Percentiles rank a stretch among this genome's conserved stretches.
These are phyloP conservation scores for Marronus borbonicus DNA, from an alignment of 2,888 invertebrate genomes.

Conservation along the genomic window DNA sequence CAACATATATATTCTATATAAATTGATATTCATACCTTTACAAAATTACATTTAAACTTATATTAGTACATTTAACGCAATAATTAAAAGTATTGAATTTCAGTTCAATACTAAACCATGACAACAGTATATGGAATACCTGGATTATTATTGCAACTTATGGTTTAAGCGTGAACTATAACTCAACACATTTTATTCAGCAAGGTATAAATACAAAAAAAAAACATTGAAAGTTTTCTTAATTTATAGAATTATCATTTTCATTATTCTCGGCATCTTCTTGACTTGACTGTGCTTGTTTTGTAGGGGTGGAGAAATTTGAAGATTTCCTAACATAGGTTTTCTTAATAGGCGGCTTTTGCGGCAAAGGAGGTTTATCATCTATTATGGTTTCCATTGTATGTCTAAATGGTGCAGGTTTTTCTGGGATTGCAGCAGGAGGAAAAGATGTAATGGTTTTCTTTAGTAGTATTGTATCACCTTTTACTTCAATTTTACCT, in stretches of 20 bases:
- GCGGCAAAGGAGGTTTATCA: constrained; percentile 48
- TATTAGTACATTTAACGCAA: background rate
- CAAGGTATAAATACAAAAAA: background rate
- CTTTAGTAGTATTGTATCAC: constrained; percentile 61
- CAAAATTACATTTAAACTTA: no score
- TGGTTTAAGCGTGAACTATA: background rate
- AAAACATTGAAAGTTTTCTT: background rate
- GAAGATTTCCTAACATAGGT: constrained; percentile 57
- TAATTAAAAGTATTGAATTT: background rate
- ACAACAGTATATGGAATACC: no score
- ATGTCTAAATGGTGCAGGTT: constrained; percentile 43
- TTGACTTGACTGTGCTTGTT: background rate
- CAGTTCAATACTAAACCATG: no score
- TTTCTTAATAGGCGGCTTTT: constrained; percentile 55
- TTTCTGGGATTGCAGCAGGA: background rate
- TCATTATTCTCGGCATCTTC: constrained; percentile 32
- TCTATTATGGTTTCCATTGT: constrained; percentile 55
- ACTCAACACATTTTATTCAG: background rate
- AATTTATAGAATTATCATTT: constrained; percentile 16
- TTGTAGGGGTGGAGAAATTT: background rate
- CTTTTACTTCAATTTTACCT: constrained; percentile 78
- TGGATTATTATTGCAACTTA: no score
- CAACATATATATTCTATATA: no score
- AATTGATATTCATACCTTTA: no score
- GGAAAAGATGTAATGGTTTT: constrained; percentile 50